These are phyloP conservation scores for Thaumetopoea pityocampa DNA, from an alignment of 1,140 invertebrate genomes.

Conservation along the genomic window DNA sequence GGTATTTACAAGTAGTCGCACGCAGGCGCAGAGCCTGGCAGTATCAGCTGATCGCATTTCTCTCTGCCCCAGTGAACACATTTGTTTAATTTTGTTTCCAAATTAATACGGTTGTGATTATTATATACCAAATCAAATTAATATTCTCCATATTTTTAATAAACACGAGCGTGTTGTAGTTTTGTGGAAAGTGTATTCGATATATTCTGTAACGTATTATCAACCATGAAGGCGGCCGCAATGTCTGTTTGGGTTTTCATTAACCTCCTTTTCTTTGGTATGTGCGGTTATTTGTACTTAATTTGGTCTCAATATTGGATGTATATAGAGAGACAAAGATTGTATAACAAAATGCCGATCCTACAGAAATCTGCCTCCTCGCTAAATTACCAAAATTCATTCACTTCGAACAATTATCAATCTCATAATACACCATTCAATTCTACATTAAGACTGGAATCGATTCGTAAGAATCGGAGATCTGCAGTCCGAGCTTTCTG, in stretches of 20 bases:
- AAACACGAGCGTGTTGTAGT: not conserved
- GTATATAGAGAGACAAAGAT: constrained; percentile 73
- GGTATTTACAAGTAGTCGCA: not conserved
- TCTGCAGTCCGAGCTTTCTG: constrained; percentile 40
- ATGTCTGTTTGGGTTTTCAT: constrained; percentile 83
- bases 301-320: constrained; percentile 84
- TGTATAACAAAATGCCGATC: constrained; percentile 56
- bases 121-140: constrained; percentile 7
- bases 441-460: constrained; percentile 25
- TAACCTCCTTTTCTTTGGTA: constrained; percentile 81
- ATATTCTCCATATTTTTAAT: not conserved
- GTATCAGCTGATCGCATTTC: constrained; percentile 48
- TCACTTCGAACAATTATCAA: constrained; percentile 37
- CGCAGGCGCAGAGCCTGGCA: constrained; percentile 22
- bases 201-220: not conserved
- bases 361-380: constrained; percentile 25
- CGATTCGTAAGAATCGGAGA: constrained; percentile 41
- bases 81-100: constrained; percentile 1
- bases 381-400: constrained; percentile 36
- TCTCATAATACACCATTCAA: constrained; percentile 34
- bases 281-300: constrained; percentile 83
- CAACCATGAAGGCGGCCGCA: constrained; percentile 79
- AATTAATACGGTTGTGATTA: constrained; percentile 26
- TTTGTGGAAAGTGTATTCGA: not conserved
- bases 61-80: constrained; percentile 28